A percentile compares a stretch with the other conserved stretches of the same genome.
These are phyloP conservation scores for Palythoa caribaeorum DNA, from an alignment of 92 coral and sea anemone genomes.

Conservation along the genomic window DNA sequence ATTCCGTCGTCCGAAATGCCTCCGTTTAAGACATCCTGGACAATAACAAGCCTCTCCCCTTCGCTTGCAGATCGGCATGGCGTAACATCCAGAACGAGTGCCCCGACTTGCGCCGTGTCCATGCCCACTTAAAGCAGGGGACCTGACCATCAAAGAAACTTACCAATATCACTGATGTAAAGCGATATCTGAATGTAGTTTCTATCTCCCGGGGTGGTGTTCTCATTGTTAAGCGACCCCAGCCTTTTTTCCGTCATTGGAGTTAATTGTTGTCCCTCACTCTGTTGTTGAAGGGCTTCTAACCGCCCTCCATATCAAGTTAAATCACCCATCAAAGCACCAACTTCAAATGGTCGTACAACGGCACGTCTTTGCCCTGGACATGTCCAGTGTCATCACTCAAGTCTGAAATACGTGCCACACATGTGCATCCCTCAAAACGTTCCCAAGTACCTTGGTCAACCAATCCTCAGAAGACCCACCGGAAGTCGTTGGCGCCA, in stretches of 20 bases:
- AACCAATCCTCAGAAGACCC: background rate
- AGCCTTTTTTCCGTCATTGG: slow-evolving; percentile 11
- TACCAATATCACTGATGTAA: slow-evolving; percentile 24
- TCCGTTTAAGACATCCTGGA: slow-evolving; percentile 56
- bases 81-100: slow-evolving; percentile 43
- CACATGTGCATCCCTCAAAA: background rate
- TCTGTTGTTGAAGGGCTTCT: slow-evolving; percentile 51
- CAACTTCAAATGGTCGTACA: background rate
- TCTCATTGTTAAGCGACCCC: slow-evolving; percentile 43
- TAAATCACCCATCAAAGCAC: slow-evolving; percentile 54
- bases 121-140: slow-evolving; percentile 52
- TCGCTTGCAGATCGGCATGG: slow-evolving; percentile 53
- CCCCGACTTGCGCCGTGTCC: background rate
- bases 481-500: slow-evolving; percentile 25
- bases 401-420: background rate
- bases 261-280: slow-evolving; percentile 41
- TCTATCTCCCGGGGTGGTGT: slow-evolving; percentile 62
- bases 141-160: slow-evolving; percentile 57
- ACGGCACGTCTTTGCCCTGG: background rate
- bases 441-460: no score
- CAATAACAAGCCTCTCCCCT: background rate
- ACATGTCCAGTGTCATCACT: background rate
- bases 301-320: slow-evolving; percentile 52
- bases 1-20: slow-evolving; percentile 56
- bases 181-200: background rate